A percentile compares a stretch with the other conserved stretches of the same genome.
phyloP scores from a whole-genome alignment of 2,797 vertebrate species.

The Aulostomus chinensis region DNA sequence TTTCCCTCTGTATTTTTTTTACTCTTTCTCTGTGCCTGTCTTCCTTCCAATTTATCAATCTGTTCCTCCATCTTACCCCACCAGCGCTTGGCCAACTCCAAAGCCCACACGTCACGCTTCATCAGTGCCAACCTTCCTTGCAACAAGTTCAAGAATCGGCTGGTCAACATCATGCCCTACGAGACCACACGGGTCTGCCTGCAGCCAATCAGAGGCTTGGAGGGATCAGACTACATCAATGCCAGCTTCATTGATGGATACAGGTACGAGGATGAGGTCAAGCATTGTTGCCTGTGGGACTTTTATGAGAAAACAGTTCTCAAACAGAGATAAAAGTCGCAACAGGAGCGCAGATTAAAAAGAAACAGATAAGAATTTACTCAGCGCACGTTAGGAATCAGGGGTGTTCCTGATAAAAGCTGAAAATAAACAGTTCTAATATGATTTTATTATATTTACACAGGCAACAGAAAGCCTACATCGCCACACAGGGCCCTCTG shows the following conservation, averaged over 20 bases:
- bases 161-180: constrained; percentile 99
- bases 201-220: constrained; percentile 96
- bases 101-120: constrained; percentile 97
- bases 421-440: neutral
- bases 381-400: too few relatives aligned
- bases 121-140: constrained; percentile 98
- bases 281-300: too few relatives aligned
- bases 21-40: neutral
- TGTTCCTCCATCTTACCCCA: neutral
- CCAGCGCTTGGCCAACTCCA: constrained; percentile 96
- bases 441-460: constrained; percentile 5
- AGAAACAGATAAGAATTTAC: neutral
- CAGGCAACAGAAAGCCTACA: constrained; percentile 97
- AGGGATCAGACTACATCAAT: constrained; percentile 98
- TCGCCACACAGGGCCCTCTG: constrained; percentile 93
- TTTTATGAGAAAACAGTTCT: neutral
- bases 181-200: constrained; percentile 96
- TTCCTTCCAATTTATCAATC: neutral
- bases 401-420: neutral
- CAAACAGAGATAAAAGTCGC: neutral
- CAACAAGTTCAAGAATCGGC: constrained; percentile 99
- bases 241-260: constrained; percentile 97
- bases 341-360: neutral
- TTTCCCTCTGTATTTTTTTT: neutral
- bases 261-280: constrained; percentile 75